Base-by-base conservation (phyloP, 1,140 invertebrate genomes). In the Apis laboriosa region DNA sequence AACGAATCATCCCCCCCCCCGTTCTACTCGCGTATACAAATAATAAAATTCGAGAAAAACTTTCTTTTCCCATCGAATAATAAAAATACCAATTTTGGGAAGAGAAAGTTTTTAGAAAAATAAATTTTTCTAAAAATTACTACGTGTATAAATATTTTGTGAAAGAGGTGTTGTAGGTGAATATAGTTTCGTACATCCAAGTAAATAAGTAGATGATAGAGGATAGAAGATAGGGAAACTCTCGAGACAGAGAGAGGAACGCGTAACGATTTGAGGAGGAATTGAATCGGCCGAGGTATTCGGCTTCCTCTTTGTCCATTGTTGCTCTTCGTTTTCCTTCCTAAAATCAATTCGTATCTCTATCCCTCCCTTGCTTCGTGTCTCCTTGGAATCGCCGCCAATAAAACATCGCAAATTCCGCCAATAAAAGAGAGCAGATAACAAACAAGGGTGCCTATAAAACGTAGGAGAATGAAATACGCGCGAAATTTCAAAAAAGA, bases 211-310 rank as follows among this genome's bases (percentile, higher is more conserved):
- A 34, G 0, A 34, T 28, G 28, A 28, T 1, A 34, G 34, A 34
- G 34, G 34, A 34, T 34, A 34, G 34, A 34, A 34, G 0, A 34
- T 34, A 3, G 34, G 17, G 53, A 19, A 13, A 28, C 49, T 55
- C 71, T 73, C 53, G 53, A 21, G 53, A 56, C 43, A 53, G 17
- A 53, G 17, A 53, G 68, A 71, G 68, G n/a, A 58, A 17, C 53
- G 70, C 34, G 24, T 72, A 55, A 72, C 70, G 55, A 72, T 71
- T 71, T 28, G 68, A 71, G 51, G 55, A 53, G 49, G 51, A 28
- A 53, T 71, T 53, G 24, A 71, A 71, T 71, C 51, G 49, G 9
- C n/a, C 13, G n/a, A 53, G 15, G 49, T 28, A 53, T 72, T 34
- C 70, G 55, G 17, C 24, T 56, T 72, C 17, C 51, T 13, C 53